Evolutionary conservation across 2,888 invertebrate genomes (phyloP), one percentile per base, ranked within the genome.

Genomic region (Drosophila recens): DNA sequence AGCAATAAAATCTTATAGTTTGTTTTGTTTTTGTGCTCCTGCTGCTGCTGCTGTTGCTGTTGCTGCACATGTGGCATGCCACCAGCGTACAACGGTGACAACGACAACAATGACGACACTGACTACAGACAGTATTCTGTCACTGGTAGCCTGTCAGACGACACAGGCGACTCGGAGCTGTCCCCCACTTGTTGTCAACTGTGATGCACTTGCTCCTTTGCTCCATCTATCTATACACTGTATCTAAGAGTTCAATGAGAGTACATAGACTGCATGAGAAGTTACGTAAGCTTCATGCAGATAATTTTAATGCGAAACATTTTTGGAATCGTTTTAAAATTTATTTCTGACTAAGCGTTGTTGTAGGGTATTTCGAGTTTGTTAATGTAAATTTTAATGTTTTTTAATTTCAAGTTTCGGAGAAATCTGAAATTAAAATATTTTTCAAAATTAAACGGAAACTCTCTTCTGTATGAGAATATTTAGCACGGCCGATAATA

Each of bases 1-100:
- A 82, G 84, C 88, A 88, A 84, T 84, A 84, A 84, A 84, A 84
- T 86, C 86, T 80, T 84, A 82, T 82, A 82, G 88, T 84, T 88
- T 85, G 78, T 82, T 84, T 85, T 87, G 57, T 65, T 58, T 51
- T 65, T 54, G 23, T 34, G n/a, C 36, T 40, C 9, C 27, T 79
- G 58, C 61, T 53, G 45, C 17, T 79, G 58, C 61, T 53, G 48
- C 49, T 72, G 65, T 52, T 61, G 48, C 49, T 72, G 65, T 48
- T 61, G 65, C 56, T 70, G 73, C 78, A 80, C 75, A 81, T 75
- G 75, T 85, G 88, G 88, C 86, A 80, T 73, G 38, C 75, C 80
- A 71, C n/a, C 70, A 67, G 67, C 82, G 67, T 49, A 66, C 67
- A 52, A 77, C 75, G 78, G 80, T 80, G 75, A 86, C 87, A 79